Base-by-base conservation (phyloP, 2,797 vertebrate species). In the Chloroceryle amazona region DNA sequence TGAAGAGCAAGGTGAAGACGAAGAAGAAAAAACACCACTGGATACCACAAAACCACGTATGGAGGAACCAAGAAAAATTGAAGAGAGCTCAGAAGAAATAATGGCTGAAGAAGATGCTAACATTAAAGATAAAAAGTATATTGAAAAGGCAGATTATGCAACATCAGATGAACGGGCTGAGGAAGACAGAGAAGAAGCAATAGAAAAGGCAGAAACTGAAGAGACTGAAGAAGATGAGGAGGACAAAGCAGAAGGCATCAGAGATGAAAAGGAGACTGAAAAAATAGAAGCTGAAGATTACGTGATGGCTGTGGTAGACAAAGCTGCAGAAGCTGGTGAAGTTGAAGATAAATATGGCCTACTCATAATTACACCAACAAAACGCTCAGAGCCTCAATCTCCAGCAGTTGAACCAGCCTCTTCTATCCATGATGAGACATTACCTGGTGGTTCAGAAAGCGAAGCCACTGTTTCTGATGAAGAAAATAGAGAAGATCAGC, bases 381-480 rank as follows among this genome's bases (percentile, higher is more conserved):
- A 99, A 96, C 96, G 89, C 22, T 98, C 98, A 8, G 99, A 98
- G 58, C 98, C 98, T 82, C 97, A 98, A 75, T 99, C 99, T 96
- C 99, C 99, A 62, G 97, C 98, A 91, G 93, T 86, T 86, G 98
- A 98, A 74, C 98, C 91, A 21, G 98, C 97, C 35, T 99, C 99
- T 68, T 98, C 97, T 49, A 99, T 99, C 96, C 99, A 99, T 39
- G 98, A 99, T 47, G 99, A 99, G 90, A 99, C 98, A 49, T 81
- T 99, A 28, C 99, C 99, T 61, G 98, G 98, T 92, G 99, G 98
- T 74, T 98, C 98, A 60, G 99, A 99, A 96, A 99, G 99, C 72
- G 98, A 99, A 94, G 98, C 98, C 73, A 98, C 98, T 11, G 98
- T 98, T 79, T 99, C 99, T 23, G 99, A 99, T 97, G 99, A 99